phyloP scores from a whole-genome alignment of 2,888 invertebrate genomes.

The Chromoteleia sp. region DNA sequence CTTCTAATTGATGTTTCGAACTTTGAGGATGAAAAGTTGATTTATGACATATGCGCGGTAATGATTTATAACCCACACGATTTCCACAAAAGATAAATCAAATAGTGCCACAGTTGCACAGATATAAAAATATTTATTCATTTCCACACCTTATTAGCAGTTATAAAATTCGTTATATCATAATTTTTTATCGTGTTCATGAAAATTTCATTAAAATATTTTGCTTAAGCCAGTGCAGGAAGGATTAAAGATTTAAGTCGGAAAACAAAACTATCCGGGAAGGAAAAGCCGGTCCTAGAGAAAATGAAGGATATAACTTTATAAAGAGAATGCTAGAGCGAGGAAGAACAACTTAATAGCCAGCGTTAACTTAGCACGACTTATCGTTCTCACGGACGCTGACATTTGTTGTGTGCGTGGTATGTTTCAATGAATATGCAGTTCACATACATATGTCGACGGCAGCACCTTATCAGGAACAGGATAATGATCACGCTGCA shows the following conservation, averaged over 20 bases:
- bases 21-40: conserved; percentile 1
- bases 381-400: conserved; percentile 3
- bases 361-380: not conserved
- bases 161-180: conserved; percentile 3
- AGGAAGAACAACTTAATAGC: conserved; percentile 23
- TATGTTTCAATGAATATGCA: conserved; percentile 36
- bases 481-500: conserved; percentile 17
- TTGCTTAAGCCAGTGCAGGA: not conserved
- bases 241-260: no score
- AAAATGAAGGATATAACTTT: conserved; percentile 16
- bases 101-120: not conserved
- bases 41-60: not conserved
- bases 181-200: not conserved
- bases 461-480: conserved; percentile 1
- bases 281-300: not conserved
- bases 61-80: conserved; percentile 2
- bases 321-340: conserved; percentile 10
- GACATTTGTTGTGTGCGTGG: conserved; percentile 4
- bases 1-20: conserved; percentile 7
- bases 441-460: conserved; percentile 15
- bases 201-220: conserved; percentile 18
- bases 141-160: not conserved
- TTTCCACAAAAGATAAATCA: not conserved
- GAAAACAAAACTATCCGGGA: conserved; percentile 16
- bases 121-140: not conserved